Evolutionary conservation across 2,888 invertebrate species (phyloP).

Genomic region (Dorcus hopei): DNA sequence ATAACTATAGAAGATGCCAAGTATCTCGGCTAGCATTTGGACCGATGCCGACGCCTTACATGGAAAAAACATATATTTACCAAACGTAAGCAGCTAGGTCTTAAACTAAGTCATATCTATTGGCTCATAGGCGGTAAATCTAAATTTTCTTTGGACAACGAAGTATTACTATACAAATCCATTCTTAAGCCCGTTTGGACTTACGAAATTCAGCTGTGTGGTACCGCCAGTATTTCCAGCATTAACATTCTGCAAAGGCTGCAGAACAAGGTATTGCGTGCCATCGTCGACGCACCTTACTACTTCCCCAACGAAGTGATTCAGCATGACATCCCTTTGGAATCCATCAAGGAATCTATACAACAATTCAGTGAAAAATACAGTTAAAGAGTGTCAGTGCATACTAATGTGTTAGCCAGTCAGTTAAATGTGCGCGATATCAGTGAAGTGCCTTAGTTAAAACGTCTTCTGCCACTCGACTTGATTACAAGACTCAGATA

Average conservation of each 20-base stretch:
- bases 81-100: constrained; percentile 10
- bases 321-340: constrained; percentile 1
- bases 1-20: background rate
- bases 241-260: constrained; percentile 18
- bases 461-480: too few species aligned
- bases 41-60: constrained; percentile 1
- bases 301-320: constrained; percentile 14
- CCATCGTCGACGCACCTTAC: constrained; percentile 17
- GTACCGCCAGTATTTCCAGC: constrained; percentile 18
- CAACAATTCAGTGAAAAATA: background rate
- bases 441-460: too few species aligned
- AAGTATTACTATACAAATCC: constrained; percentile 17
- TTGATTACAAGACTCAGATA: too few species aligned
- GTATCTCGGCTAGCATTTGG: constrained; percentile 6
- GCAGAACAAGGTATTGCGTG: constrained; percentile 17
- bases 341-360: background rate
- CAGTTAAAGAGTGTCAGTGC: background rate
- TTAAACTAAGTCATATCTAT: constrained; percentile 4
- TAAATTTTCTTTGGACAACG: constrained; percentile 10
- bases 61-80: constrained; percentile 10
- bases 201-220: constrained; percentile 21
- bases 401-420: background rate
- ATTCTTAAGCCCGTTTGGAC: constrained; percentile 16
- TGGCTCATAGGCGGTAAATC: constrained; percentile 4
- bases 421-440: too few species aligned